Percentiles rank a stretch among this genome's conserved stretches.
These are phyloP conservation scores for Rattus rattus DNA, from an alignment of 2,113 vertebrate species.

Conservation along the genomic window DNA sequence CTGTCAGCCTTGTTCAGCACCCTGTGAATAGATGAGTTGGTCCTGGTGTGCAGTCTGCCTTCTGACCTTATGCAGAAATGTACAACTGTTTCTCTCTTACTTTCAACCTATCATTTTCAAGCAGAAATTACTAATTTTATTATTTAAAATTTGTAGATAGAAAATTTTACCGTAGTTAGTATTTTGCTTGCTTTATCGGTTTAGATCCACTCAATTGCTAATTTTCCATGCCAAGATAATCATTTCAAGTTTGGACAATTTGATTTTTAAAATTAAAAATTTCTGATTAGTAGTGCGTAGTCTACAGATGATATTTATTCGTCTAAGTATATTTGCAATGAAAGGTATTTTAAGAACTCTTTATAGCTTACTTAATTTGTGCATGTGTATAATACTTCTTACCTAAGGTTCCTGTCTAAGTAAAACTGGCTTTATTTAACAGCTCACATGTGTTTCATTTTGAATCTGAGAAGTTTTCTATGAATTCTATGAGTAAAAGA, in stretches of 20 bases:
- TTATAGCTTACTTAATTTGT: constrained; percentile 34
- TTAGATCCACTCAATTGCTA: constrained; percentile 1
- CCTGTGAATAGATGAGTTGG: background rate
- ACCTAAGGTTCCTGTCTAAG: constrained; percentile 44
- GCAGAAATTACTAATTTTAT: background rate
- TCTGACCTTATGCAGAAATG: background rate
- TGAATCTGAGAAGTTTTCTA: constrained; percentile 29
- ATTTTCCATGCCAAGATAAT: constrained; percentile 27
- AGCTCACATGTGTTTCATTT: background rate
- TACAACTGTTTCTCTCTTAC: background rate
- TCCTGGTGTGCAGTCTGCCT: background rate
- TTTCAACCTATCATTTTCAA: background rate
- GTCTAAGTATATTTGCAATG: constrained; percentile 24
- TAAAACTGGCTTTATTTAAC: constrained; percentile 26
- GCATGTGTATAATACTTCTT: background rate
- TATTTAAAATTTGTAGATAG: constrained; percentile 46
- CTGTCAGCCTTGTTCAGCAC: background rate
- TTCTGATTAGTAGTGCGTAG: background rate
- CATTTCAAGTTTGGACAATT: constrained; percentile 11
- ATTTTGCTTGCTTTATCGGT: background rate
- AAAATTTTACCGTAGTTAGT: constrained; percentile 36
- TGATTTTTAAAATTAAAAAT: constrained; percentile 43
- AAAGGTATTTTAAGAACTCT: constrained; percentile 33
- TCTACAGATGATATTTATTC: background rate
- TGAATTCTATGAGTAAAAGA: constrained; percentile 62